Evolutionary conservation across 2,888 invertebrate genomes (phyloP), one percentile per base, ranked within the genome.

Genomic region (Phengaris arion): DNA sequence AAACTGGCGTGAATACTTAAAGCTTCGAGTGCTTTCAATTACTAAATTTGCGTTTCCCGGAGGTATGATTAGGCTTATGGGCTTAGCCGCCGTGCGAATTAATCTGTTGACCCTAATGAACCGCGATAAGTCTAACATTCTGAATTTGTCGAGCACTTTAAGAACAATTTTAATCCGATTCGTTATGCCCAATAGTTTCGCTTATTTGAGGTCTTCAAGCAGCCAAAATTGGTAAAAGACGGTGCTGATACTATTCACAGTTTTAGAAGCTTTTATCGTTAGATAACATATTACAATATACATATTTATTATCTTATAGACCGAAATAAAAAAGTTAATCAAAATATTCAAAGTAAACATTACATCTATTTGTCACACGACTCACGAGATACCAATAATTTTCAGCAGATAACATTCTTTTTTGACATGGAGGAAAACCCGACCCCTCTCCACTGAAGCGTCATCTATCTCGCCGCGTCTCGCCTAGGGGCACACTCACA

Each of bases 51-150:
- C 64, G 35, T 64, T 64, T 64, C 35, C 64, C 64, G 64, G 35
- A 35, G 64, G 64, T 35, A 64, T 35, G 35, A 64, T 64, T 64
- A 64, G 35, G 35, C 35, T 64, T 45, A 64, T 45, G 12, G 64
- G 35, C 10, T 59, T 45, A 64, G 35, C 12, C 64, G 64, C 35
- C 59, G 22, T 64, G 10, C 3, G 35, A 64, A 1, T 52, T 52
- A 64, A 64, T 64, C 64, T 10, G 64, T 64, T 64, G 64, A 64
- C 64, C 64, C 35, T 64, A 64, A 64, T 64, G 35, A 45, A 2
- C 35, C 64, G 35, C 35, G 35, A 64, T 64, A 35, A 35, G 64
- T 12, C 35, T 35, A 64, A 12, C 64, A 64, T 35, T 35, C 64
- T 64, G 35, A 10, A 64, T 4, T 64, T 64, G 35, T 35, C 10